Conservation (phyloP, 2,888 invertebrate species). For the Acleris sparsana region DNA sequence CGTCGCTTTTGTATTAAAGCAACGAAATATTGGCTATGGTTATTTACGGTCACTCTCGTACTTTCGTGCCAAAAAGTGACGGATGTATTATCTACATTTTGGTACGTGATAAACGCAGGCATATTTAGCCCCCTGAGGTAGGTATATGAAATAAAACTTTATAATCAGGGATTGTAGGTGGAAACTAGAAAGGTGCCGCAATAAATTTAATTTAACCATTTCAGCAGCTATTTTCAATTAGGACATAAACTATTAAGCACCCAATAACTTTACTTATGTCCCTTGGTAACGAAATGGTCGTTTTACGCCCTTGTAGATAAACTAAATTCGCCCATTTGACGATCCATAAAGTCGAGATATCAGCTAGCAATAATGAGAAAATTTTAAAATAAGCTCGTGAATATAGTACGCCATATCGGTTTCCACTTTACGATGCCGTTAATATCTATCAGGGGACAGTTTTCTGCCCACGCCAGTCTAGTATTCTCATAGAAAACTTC, state of each 20-base stretch:
- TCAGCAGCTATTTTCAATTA: neutral
- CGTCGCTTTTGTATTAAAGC: too few species aligned
- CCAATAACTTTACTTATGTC: neutral
- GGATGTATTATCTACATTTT: too few species aligned
- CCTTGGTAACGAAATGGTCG: neutral
- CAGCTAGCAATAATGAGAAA: neutral
- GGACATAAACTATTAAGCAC: neutral
- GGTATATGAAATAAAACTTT: too few species aligned
- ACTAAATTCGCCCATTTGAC: neutral
- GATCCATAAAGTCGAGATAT: conserved; percentile 5
- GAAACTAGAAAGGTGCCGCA: too few species aligned
- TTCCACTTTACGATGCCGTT: conserved; percentile 4
- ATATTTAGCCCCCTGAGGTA: too few species aligned
- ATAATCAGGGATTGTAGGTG: too few species aligned
- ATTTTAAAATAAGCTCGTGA: neutral
- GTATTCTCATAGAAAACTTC: too few species aligned
- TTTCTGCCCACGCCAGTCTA: neutral
- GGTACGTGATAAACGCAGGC: too few species aligned
- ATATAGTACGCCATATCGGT: conserved; percentile 1
- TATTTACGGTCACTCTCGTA: too few species aligned
- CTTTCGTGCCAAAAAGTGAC: too few species aligned
- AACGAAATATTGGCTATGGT: too few species aligned
- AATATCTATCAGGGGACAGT: conserved; percentile 1
- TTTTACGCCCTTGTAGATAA: neutral
- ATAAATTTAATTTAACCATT: conserved; percentile 34